These are phyloP conservation scores for Nowickia ferox DNA, from an alignment of 2,888 invertebrate genomes.

Conservation along the genomic window DNA sequence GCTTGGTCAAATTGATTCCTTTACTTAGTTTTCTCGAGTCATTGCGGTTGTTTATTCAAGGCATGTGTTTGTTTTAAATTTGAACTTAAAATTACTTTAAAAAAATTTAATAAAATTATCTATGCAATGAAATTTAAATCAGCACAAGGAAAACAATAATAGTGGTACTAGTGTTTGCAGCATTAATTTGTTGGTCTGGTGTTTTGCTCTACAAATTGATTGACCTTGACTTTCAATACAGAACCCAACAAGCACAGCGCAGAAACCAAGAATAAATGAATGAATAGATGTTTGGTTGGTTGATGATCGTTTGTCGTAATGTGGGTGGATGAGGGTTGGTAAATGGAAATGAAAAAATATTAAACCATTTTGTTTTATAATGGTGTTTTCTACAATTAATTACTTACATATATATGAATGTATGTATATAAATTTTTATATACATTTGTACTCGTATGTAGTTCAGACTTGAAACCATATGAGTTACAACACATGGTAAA, in stretches of 20 bases:
- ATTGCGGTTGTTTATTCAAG: slow-evolving; percentile 57
- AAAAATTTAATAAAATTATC: slow-evolving; percentile 30
- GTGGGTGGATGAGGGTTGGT: slow-evolving; percentile 12
- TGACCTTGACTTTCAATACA: slow-evolving; percentile 69
- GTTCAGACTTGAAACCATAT: slow-evolving; percentile 62
- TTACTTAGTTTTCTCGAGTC: background rate
- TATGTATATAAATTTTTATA: slow-evolving; percentile 44
- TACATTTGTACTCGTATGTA: background rate
- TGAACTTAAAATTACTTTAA: slow-evolving; percentile 51
- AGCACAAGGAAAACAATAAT: background rate
- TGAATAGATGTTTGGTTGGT: slow-evolving; percentile 14
- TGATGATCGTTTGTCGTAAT: slow-evolving; percentile 19
- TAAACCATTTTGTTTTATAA: slow-evolving; percentile 45
- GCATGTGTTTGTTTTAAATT: slow-evolving; percentile 48
- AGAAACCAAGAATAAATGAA: slow-evolving; percentile 48
- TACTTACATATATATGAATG: background rate
- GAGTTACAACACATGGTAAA: slow-evolving; percentile 38
- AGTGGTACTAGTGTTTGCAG: slow-evolving; percentile 3
- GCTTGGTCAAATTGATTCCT: slow-evolving; percentile 20
- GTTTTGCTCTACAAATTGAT: slow-evolving; percentile 60
- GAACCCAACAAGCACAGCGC: slow-evolving; percentile 44
- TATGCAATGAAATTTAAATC: slow-evolving; percentile 31
- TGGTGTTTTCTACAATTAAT: slow-evolving; percentile 29
- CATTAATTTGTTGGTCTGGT: background rate
- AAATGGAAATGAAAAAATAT: slow-evolving; percentile 36